Evolutionary conservation across 1,140 invertebrate genomes (phyloP).

Genomic region (Lethrus apterus): DNA sequence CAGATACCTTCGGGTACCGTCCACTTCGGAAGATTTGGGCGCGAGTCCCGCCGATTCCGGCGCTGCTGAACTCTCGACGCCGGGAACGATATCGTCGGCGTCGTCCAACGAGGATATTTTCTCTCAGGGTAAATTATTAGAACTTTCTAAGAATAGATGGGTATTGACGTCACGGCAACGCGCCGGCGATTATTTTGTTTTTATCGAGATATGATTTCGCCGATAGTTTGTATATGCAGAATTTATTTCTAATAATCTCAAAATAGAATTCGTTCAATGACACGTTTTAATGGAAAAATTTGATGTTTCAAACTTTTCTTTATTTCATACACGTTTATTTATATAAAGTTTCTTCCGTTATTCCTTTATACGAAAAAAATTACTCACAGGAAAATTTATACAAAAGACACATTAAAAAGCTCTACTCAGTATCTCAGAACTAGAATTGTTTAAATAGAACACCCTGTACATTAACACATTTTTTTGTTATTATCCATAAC

Average conservation of each 20-base stretch:
- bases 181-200: constrained; percentile 11
- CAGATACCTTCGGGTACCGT: constrained; percentile 17
- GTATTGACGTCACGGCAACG: constrained; percentile 11
- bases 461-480: too few relatives aligned
- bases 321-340: too few relatives aligned
- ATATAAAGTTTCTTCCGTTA: too few relatives aligned
- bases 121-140: constrained; percentile 27
- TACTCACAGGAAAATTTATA: too few relatives aligned
- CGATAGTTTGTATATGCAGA: constrained; percentile 7
- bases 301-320: too few relatives aligned
- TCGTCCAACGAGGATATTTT: constrained; percentile 48
- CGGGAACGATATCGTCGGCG: constrained; percentile 43
- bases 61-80: constrained; percentile 41
- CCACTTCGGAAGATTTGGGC: constrained; percentile 37
- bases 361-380: too few relatives aligned
- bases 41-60: constrained; percentile 47
- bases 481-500: too few relatives aligned
- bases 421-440: too few relatives aligned
- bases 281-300: constrained; percentile 16
- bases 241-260: constrained; percentile 6
- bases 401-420: too few relatives aligned
- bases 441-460: too few relatives aligned
- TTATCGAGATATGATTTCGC: constrained; percentile 10
- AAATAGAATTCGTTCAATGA: constrained; percentile 26
- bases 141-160: not conserved